Evolutionary conservation across 2,888 invertebrate species (phyloP), one percentile per base, ranked within the genome.

Genomic region (Clanis bilineata): DNA sequence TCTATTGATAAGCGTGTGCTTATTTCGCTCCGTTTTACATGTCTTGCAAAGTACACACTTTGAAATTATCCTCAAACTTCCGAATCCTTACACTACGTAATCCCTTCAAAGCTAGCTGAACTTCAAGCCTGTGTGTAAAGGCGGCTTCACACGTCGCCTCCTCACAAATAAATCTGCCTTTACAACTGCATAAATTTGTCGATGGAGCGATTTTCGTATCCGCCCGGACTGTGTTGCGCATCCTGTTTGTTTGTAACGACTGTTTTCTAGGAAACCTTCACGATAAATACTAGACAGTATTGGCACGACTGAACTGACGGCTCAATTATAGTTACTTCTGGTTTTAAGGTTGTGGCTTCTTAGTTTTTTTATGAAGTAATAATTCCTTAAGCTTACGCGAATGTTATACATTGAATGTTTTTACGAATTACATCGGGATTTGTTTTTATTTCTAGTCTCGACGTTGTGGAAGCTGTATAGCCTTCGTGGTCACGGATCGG

Each of bases 101-200:
- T n/a, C 1, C n/a, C 1, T 28, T 2, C 25, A 12, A 5, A 25
- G 59, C 25, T 68, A 22, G 25, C 47, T 54, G 57, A 61, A 23
- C 58, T 57, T 4, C 0, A 7, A 5, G 39, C 10, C 77, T 21
- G 70, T 83, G 65, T 77, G 73, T 79, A 63, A 59, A 57, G 41
- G 55, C 57, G 70, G 75, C 80, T 84, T 84, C 80, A 83, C 84
- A 87, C 85, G 80, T 84, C 80, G 82, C 77, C 80, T 83, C 76
- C 78, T 80, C 75, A 76, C 78, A 76, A 80, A 89, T 88, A 89
- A 90, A 90, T 89, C 85, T 79, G 78, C 78, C 79, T 86, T 86
- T 84, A 90, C 85, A 89, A 85, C 88, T 82, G 83, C 86, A 90
- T 90, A 89, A 89, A 90, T 88, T 88, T 88, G 86, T 90, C 90